Conservation (phyloP, 2,797 vertebrate species). For the Coilia nasus region DNA sequence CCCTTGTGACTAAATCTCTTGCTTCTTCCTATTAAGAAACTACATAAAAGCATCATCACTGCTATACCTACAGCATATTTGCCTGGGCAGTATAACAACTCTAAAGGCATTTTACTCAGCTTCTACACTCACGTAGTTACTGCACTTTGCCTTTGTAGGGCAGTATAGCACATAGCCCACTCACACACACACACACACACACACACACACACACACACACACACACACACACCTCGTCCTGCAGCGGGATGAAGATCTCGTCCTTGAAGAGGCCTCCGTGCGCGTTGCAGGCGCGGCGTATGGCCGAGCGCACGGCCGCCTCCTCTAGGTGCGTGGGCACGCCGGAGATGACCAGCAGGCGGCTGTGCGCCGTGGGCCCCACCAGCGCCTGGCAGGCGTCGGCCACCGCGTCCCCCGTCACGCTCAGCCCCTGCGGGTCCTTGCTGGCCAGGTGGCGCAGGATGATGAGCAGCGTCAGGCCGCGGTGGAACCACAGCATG, state of each 20-base stretch:
- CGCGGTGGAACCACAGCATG: slow-evolving; percentile 98
- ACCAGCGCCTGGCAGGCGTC: slow-evolving; percentile 96
- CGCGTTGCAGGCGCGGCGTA: slow-evolving; percentile 93
- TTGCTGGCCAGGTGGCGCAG: slow-evolving; percentile 91
- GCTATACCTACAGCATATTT: too few relatives aligned
- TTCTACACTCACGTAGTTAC: too few relatives aligned
- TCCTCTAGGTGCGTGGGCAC: slow-evolving; percentile 97
- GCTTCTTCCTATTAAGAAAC: too few relatives aligned
- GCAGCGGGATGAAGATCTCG: slow-evolving; percentile 94
- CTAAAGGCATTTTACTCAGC: too few relatives aligned
- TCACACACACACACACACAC: too few relatives aligned
- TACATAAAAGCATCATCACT: too few relatives aligned
- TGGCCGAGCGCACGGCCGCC: slow-evolving; percentile 85
- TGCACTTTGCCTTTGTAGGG: too few relatives aligned
- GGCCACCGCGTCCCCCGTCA: slow-evolving; percentile 91
- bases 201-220: too few relatives aligned
- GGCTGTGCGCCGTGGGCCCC: slow-evolving; percentile 91
- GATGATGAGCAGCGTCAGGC: slow-evolving; percentile 93
- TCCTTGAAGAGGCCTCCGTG: slow-evolving; percentile 96
- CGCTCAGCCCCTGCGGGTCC: slow-evolving; percentile 91
- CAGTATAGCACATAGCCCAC: too few relatives aligned
- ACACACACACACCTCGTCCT: slow-evolving; percentile 79
- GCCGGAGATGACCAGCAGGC: slow-evolving; percentile 93
- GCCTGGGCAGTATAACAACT: too few relatives aligned
- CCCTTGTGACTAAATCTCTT: too few relatives aligned